Base-by-base conservation (phyloP, 2,797 vertebrate genomes). In the Sebastes aleutianus region DNA sequence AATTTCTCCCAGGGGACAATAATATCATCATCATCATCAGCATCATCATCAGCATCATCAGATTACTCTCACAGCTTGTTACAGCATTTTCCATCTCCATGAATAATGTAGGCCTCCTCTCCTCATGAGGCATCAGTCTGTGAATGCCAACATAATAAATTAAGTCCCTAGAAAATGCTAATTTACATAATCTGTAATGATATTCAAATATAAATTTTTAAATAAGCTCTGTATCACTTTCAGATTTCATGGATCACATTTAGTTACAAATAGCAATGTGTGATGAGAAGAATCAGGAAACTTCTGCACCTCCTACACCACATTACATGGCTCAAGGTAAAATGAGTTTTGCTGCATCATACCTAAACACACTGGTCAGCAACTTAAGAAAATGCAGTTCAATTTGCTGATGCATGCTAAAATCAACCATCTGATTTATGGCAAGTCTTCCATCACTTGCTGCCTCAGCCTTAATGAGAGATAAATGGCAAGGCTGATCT, bases 11-110 rank as follows among this genome's bases (percentile, higher is more conserved):
- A 69, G 24, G 63, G 74, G 69, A 76, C 53, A 79, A 81, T 76
- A 50, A 50, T 18, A 75, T 70, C 11, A 57, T 57, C 16, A 57
- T 57, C 22, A 61, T 56, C 76, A 76, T 74, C 70, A 80, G 74
- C 80, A 74, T 70, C 57, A 71, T 57, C 31, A 39, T 74, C 22
- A 63, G 78, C 47, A 81, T 76, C 74, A 79, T 70, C 67, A 82
- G 76, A 84, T 91, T 87, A 85, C 32, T 85, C 81, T 76, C 77
- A 76, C 78, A 88, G 87, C 74, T 79, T 80, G 74, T 77, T 72
- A 57, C 57, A 32, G 70, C 76, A 39, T 83, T 78, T 88, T 87
- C 67, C 78, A 78, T 73, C 74, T 27, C 24, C 26, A 86, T 91
- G 64, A 90, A 91, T 90, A 84, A 91, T 89, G 65, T 6, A 89